Percentiles rank a stretch among this genome's conserved stretches.
Conservation (phyloP, 2,797 vertebrate genomes). For the Cuniculus paca region DNA sequence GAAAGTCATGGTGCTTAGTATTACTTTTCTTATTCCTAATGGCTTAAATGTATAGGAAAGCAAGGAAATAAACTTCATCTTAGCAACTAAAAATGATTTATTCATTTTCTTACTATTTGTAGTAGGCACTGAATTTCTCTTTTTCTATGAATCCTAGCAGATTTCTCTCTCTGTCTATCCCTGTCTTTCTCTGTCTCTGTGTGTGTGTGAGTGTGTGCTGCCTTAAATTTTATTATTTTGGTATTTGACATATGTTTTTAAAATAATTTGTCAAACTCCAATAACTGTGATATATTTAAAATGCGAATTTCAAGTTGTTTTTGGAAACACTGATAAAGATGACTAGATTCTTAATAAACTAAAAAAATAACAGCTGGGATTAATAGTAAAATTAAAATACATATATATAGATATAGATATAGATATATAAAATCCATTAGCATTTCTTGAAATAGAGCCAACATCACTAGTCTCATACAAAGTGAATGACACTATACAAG, state of each 20-base stretch:
- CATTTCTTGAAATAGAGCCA: background rate
- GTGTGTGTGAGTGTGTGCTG: background rate
- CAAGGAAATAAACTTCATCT: background rate
- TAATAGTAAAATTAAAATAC: conserved; percentile 18
- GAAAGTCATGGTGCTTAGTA: background rate
- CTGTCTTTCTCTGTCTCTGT: background rate
- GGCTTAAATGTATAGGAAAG: background rate
- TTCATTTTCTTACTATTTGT: conserved; percentile 13
- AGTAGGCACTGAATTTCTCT: background rate
- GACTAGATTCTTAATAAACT: background rate
- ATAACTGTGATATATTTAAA: background rate
- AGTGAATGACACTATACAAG: background rate
- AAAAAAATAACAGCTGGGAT: background rate
- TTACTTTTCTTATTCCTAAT: background rate
- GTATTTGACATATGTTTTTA: background rate
- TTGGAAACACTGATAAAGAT: background rate
- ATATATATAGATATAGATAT: no score
- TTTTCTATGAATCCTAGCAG: background rate
- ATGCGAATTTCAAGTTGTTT: conserved; percentile 22
- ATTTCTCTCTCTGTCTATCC: no score
- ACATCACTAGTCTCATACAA: background rate
- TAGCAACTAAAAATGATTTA: background rate
- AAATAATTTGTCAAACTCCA: conserved; percentile 1
- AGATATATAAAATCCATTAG: background rate
- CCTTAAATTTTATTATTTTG: background rate